A percentile compares a stretch with the other conserved stretches of the same genome.
Conservation (phyloP, 2,888 invertebrate genomes). For the Eurois occulta region DNA sequence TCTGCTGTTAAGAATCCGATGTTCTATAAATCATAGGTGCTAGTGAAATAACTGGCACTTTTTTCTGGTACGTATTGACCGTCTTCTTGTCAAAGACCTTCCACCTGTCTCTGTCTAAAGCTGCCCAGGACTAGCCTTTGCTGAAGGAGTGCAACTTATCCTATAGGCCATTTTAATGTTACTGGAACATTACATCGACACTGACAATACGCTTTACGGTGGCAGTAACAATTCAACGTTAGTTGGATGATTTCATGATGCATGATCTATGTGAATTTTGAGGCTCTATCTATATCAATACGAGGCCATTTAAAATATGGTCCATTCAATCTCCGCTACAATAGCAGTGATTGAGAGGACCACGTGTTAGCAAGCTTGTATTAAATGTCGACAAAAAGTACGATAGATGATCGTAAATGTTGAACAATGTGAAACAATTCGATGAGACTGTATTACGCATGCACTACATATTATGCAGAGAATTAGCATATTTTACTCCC, state of each 20-base stretch:
- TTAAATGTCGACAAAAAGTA: background rate
- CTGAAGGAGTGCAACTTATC: background rate
- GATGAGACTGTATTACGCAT: background rate
- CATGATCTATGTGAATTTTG: background rate
- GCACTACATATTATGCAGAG: background rate
- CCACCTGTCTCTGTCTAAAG: background rate
- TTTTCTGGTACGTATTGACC: background rate
- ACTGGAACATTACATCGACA: background rate
- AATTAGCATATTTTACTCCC: background rate
- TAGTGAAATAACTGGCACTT: background rate
- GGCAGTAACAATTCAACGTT: background rate
- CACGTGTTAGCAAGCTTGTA: background rate
- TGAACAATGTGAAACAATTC: background rate
- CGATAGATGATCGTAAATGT: background rate
- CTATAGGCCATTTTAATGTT: background rate
- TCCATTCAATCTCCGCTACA: background rate
- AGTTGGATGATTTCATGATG: background rate
- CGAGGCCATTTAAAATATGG: background rate
- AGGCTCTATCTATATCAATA: background rate
- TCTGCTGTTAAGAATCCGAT: background rate
- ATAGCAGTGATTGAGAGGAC: background rate
- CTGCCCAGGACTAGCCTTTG: background rate
- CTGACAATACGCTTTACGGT: background rate
- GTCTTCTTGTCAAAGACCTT: background rate
- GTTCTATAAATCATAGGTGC: background rate